Evolutionary conservation across 2,888 invertebrate genomes (phyloP), one percentile per base, ranked within the genome.

Genomic region (Ellobium chinense): DNA sequence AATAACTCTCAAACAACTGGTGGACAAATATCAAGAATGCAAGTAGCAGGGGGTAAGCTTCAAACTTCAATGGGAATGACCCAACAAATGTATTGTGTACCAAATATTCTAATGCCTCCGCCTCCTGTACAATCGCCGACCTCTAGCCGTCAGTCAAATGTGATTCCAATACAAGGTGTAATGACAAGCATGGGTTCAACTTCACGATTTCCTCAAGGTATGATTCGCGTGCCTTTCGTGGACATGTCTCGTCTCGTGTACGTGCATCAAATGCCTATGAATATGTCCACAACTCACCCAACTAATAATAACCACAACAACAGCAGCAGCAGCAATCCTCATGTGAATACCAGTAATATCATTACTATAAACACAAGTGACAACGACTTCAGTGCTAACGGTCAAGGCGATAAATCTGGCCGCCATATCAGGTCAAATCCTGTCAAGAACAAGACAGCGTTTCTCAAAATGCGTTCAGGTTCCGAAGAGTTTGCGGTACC

Each of bases 321-420:
- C 65, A 78, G 78, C 72, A 78, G 69, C 34, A 78, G 78, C 80
- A 80, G 80, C 27, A 80, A 80, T 24, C 80, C 80, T n/a, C 80
- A 80, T 27, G 80, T 80, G 29, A 80, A 80, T 27, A 74, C 74
- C 34, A 74, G 80, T 46, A 80, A 80, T 54, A 80, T 80, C 29
- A 80, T 80, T 27, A 80, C 80, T 1, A 80, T 80, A 12, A 80
- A 80, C 60, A 80, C 80, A 0, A 63, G 54, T n/a, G 80, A 80
- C 58, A 80, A 80, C 29, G 80, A 80, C 34, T 80, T 80, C 34
- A 80, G 80, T 58, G 46, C 39, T 24, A 54, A 34, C 24, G 80
- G 80, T 5, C 78, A 72, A 36, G 65, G 60, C 0, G 80, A 80
- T 36, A 80, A 80, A 56, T 46, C 60, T 31, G 66, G 74, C 12